Conservation (phyloP, 2,888 invertebrate genomes). For the Eudemis profundana region DNA sequence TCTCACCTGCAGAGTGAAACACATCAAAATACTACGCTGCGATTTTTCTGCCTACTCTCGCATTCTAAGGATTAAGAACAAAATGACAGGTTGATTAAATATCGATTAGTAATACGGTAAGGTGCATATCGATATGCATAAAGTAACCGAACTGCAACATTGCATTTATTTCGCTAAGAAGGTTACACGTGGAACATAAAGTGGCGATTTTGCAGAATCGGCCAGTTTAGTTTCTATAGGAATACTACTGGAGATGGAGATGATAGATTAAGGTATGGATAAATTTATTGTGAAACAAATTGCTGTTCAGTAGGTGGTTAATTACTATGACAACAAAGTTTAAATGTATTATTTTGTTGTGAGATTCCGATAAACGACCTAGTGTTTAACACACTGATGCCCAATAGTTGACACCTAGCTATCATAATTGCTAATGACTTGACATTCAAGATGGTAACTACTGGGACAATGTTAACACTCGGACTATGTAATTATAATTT, state of each 20-base stretch:
- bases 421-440: too few species aligned
- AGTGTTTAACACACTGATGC: too few species aligned
- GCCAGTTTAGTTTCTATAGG: constrained; percentile 20
- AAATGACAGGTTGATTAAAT: constrained; percentile 34
- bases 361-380: too few species aligned
- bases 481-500: too few species aligned
- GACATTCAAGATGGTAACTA: too few species aligned
- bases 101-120: constrained; percentile 50
- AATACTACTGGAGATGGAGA: constrained; percentile 3
- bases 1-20: neutral
- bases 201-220: constrained; percentile 58
- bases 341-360: neutral
- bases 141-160: constrained; percentile 18
- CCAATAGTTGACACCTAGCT: too few species aligned
- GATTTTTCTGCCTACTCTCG: neutral
- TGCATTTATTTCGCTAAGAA: constrained; percentile 60
- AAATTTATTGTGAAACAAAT: neutral
- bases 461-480: too few species aligned
- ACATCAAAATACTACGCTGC: neutral
- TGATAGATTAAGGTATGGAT: neutral
- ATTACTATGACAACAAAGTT: neutral
- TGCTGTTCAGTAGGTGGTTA: neutral
- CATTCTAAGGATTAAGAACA: neutral
- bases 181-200: constrained; percentile 74
- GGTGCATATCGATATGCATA: constrained; percentile 25